Evolutionary conservation across 2,797 vertebrate species (phyloP).

Genomic region (Allobates femoralis): DNA sequence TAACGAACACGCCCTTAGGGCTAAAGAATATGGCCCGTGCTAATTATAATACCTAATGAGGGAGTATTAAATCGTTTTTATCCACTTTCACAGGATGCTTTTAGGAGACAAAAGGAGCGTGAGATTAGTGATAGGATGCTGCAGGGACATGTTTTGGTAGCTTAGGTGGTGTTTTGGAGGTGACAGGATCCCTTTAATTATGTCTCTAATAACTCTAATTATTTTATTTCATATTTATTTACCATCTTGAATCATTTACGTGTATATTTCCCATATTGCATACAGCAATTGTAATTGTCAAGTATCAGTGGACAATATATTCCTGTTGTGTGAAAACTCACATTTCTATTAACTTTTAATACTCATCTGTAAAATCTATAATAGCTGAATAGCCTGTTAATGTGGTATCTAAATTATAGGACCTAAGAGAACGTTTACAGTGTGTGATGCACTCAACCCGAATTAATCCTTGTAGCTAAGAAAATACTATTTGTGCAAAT

Average conservation of each 20-base stretch:
- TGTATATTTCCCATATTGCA: not conserved
- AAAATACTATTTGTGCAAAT: constrained; percentile 71
- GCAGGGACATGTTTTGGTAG: too few relatives aligned
- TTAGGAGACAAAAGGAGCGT: too few relatives aligned
- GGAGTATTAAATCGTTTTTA: too few relatives aligned
- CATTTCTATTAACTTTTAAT: not conserved
- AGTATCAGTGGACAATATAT: not conserved
- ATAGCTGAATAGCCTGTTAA: constrained; percentile 64
- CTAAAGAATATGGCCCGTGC: too few relatives aligned
- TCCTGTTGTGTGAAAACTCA: not conserved
- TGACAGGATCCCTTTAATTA: too few relatives aligned
- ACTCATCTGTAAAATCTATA: not conserved
- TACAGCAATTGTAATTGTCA: not conserved
- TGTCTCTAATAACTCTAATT: too few relatives aligned
- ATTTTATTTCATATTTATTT: not conserved
- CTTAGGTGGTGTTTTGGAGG: too few relatives aligned
- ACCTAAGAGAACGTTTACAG: constrained; percentile 75
- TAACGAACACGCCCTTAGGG: too few relatives aligned
- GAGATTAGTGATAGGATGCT: too few relatives aligned
- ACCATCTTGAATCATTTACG: not conserved
- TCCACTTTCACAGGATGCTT: too few relatives aligned
- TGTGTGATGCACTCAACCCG: constrained; percentile 82
- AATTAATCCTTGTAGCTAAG: constrained; percentile 71
- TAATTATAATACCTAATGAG: too few relatives aligned
- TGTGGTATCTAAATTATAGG: constrained; percentile 65